Evolutionary conservation across 2,797 vertebrate genomes (phyloP), one percentile per base, ranked within the genome.

Genomic region (Platalea minor): DNA sequence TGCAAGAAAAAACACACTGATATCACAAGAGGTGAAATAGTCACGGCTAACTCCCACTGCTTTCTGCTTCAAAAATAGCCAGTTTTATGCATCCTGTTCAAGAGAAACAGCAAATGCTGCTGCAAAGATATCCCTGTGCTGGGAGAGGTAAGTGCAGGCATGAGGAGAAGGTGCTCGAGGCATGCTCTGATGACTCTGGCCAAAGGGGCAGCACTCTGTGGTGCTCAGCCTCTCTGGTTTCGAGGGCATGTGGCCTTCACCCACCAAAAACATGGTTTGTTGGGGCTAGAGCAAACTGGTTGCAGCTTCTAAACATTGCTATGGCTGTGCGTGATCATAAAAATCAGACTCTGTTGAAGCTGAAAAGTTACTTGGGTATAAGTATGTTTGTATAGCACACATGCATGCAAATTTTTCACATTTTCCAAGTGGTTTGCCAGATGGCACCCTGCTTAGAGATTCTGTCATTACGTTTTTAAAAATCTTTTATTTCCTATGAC

Each of bases 121-220:
- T 37, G 17, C 48, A 31, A 46, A 50, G 43, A 56, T 60, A 29
- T 60, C 13, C 56, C 26, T 51, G 48, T 33, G 28, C 50, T 53
- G 33, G 53, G 5, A 74, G 35, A 68, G 31, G 29, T 6, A 46
- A 60, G 25, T 1, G 2, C 39, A 56, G 39, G 37, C 28, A 31
- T 0, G 0, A 45, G 24, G 24, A 5, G 1, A 70, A 68, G 9
- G 28, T 41, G 10, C 37, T 64, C 0, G 0, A 45, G 50, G 33
- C 0, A 0, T 25, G 21, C 48, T 56, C 70, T 28, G 28, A 35
- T 4, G 39, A 3, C 37, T 25, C 73, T n/a, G 37, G 29, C 43
- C 5, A 0, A 82, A 63, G 35, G 6, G 20, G 19, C 4, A 37
- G 19, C 13, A 4, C 31, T 15, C 43, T 4, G 5, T 14, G 19